Evolutionary conservation across 1,140 invertebrate species (phyloP).

Genomic region (Temnothorax nylanderi): DNA sequence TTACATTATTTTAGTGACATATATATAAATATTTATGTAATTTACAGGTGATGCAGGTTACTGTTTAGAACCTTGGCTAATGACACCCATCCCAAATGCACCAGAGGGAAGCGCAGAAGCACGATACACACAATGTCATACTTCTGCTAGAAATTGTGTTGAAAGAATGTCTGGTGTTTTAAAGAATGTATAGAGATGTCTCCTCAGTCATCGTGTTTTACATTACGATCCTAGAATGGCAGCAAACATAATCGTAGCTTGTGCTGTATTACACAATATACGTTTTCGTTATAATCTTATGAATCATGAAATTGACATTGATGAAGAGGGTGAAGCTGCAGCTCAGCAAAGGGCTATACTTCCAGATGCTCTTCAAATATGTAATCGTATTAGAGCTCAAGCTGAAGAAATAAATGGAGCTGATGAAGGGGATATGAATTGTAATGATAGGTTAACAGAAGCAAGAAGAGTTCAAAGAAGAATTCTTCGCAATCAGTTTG

Average conservation of each 20-base stretch:
- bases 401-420: not conserved
- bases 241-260: not conserved
- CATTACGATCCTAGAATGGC: not conserved
- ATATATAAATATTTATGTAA: too few species aligned
- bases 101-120: not conserved
- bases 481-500: conserved; percentile 1
- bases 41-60: too few species aligned
- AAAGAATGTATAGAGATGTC: not conserved
- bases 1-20: too few species aligned
- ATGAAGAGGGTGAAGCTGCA: not conserved
- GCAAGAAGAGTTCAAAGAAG: not conserved
- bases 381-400: not conserved
- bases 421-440: not conserved
- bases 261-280: not conserved
- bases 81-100: not conserved
- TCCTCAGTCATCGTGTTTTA: not conserved
- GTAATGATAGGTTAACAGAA: not conserved
- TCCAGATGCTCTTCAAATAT: not conserved
- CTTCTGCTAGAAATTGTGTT: not conserved
- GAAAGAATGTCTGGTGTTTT: not conserved
- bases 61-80: not conserved
- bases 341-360: not conserved
- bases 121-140: not conserved
- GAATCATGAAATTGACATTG: not conserved
- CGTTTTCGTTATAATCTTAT: not conserved